Base-by-base conservation (phyloP, 2,888 invertebrate species). In the Cosmia pyralina region DNA sequence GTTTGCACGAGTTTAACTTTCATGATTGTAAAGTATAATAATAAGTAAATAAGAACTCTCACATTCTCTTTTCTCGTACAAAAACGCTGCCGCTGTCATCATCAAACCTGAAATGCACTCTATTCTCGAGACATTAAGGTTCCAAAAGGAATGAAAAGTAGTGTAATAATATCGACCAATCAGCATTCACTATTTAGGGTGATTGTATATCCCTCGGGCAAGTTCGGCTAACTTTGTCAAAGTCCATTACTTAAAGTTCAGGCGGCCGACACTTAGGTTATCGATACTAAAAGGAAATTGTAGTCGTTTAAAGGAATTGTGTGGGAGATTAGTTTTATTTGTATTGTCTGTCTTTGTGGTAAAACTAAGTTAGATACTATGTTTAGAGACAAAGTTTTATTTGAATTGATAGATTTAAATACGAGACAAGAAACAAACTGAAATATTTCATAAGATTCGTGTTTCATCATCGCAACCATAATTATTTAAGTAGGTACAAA, bases 141-240 rank as follows among this genome's bases (percentile, higher is more conserved):
- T 57, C 22, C 72, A 74, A 59, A 17, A 38, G 19, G 58, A 38
- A 46, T 69, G 28, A 44, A 34, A 50, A 17, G 38, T 50, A 17
- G 34, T 60, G 5, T 55, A 15, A 28, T 75, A 69, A 58, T 79
- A 74, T 84, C 66, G 72, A 77, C 66, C 86, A 75, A 86, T 82
- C 80, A 77, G 68, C 77, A 85, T 88, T 79, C 75, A 83, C 72
- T 84, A 87, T 87, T 87, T 82, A 87, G 79, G 83, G 73, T 87
- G 82, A 88, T 88, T 88, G 82, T 87, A 68, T 86, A 68, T 86
- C 85, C 84, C 85, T 67, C 17, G 81, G 81, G 85, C 58, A 72
- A 83, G 73, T 82, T 80, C 60, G 70, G 77, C 71, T 59, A 72
- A 79, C 65, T 82, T 82, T 63, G 83, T 71, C 72, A 62, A 87